A percentile compares a stretch with the other conserved stretches of the same genome.
Conservation (phyloP, 35 echinoderm and acorn worm genomes). For the Diadema setosum region DNA sequence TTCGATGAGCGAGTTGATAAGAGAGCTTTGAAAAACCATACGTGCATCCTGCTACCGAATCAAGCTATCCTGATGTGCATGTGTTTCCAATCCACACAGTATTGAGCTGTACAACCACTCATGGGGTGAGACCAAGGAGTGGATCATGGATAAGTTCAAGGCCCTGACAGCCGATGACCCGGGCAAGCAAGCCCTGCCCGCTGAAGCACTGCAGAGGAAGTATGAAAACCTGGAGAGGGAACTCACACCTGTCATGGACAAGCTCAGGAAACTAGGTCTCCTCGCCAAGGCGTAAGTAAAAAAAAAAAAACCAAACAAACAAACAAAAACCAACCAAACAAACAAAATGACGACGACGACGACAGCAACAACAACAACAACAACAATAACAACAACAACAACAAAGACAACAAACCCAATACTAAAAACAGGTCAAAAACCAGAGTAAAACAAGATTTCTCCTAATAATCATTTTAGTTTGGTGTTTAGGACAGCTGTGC, state of each 20-base stretch:
- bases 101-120: constrained; percentile 98
- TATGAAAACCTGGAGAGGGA: constrained; percentile 86
- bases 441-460: too few species aligned
- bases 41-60: background rate
- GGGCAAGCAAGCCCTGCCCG: constrained; percentile 44
- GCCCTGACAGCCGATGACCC: constrained; percentile 59
- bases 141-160: constrained; percentile 90
- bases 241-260: constrained; percentile 78
- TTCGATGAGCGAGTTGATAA: background rate
- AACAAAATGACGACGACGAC: too few species aligned
- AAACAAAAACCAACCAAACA: too few species aligned
- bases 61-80: background rate
- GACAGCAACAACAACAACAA: too few species aligned
- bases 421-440: too few species aligned
- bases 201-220: constrained; percentile 76
- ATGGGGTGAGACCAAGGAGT: constrained; percentile 95
- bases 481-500: too few species aligned
- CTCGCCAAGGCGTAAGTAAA: constrained; percentile 87
- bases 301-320: too few species aligned
- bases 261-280: constrained; percentile 82
- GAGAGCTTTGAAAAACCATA: background rate
- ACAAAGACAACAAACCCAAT: too few species aligned
- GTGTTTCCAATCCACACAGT: constrained; percentile 24
- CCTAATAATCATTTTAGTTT: too few species aligned
- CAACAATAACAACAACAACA: too few species aligned